phyloP scores from a whole-genome alignment of 2,113 vertebrate genomes.

The Nothobranchius furzeri region DNA sequence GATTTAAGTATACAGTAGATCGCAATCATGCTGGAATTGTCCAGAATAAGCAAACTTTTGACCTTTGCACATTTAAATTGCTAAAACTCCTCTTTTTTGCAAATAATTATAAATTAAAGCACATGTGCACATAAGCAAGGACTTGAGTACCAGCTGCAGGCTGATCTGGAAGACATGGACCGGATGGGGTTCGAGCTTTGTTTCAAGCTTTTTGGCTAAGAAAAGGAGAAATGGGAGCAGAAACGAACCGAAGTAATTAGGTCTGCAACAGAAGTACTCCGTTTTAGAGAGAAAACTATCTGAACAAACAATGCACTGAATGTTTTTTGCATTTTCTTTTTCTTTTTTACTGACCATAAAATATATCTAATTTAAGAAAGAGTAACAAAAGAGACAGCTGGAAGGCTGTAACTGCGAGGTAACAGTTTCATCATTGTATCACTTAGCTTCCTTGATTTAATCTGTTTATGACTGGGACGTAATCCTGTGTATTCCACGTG shows the following conservation, averaged over 20 bases:
- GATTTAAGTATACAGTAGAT: slow-evolving; percentile 22
- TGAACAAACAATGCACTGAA: slow-evolving; percentile 1
- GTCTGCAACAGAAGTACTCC: slow-evolving; percentile 28
- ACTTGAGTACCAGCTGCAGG: slow-evolving; percentile 47
- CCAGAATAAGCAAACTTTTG: slow-evolving; percentile 23
- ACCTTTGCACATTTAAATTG: slow-evolving; percentile 33
- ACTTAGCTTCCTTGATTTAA: slow-evolving; percentile 48
- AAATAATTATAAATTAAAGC: slow-evolving; percentile 19
- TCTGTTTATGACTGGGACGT: slow-evolving; percentile 49
- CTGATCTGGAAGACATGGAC: slow-evolving; percentile 34
- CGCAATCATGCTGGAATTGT: slow-evolving; percentile 22
- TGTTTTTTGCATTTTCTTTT: slow-evolving; percentile 16
- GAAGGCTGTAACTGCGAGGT: slow-evolving; percentile 36
- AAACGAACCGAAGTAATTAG: slow-evolving; percentile 50
- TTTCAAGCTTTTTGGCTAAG: slow-evolving; percentile 47
- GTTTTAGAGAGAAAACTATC: slow-evolving; percentile 18
- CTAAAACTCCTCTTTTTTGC: slow-evolving; percentile 7
- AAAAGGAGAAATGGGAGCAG: slow-evolving; percentile 22
- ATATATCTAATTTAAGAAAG: slow-evolving; percentile 1
- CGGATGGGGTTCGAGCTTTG: slow-evolving; percentile 46
- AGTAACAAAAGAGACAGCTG: not conserved
- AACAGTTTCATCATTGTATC: slow-evolving; percentile 51
- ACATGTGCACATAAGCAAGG: slow-evolving; percentile 37
- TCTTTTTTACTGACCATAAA: not conserved
- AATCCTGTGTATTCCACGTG: slow-evolving; percentile 1